Base-by-base conservation (phyloP, 2,888 invertebrate species). In the Drosophila subquinaria region DNA sequence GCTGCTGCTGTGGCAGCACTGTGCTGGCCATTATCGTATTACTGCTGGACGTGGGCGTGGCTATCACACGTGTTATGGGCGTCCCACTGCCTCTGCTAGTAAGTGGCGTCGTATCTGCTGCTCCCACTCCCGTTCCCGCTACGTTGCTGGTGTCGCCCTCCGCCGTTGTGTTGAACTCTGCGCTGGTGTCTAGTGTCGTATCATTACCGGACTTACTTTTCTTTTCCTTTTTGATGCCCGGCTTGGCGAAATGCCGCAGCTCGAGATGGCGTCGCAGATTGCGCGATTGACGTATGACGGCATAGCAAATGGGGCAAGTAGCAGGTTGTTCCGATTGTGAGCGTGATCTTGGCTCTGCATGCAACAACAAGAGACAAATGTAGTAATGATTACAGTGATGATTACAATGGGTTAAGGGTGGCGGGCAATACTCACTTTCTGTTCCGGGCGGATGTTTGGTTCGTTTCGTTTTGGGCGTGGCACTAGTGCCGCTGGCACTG, bases 301-400 rank as follows among this genome's bases (percentile, higher is more conserved):
- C 94, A 74, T 94, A 94, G 77, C 95, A 95, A 35, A 95, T 93
- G 30, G 94, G 94, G 91, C 95, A 95, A 51, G 94, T 93, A 23
- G 94, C 94, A 38, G 95, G 95, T 91, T 94, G 94, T 87, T 95
- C 95, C 11, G 95, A 95, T 77, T 94, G 94, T 23, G 94, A 94
- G 63, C 94, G 93, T 57, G 94, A 93, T 79, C 94, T 94, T 33
- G 94, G 93, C 76, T 94, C 93, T 93, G 47, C 15, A 64, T 4
- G 23, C 0, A 43, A 40, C 10, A 55, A 53, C 10, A 55, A 55
- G 69, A 62, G 50, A 38, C 51, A 60, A 30, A n/a, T 1, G 38
- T 6, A 5, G 20, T 27, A 4, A n/a, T 4, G 8, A n/a, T 8
- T 15, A 13, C 35, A 51, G 20, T 27, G 8, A n/a, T 4, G 8